Evolutionary conservation across 2,888 invertebrate genomes (phyloP), one percentile per base, ranked within the genome.

Genomic region (Pandemis cinnamomeana): DNA sequence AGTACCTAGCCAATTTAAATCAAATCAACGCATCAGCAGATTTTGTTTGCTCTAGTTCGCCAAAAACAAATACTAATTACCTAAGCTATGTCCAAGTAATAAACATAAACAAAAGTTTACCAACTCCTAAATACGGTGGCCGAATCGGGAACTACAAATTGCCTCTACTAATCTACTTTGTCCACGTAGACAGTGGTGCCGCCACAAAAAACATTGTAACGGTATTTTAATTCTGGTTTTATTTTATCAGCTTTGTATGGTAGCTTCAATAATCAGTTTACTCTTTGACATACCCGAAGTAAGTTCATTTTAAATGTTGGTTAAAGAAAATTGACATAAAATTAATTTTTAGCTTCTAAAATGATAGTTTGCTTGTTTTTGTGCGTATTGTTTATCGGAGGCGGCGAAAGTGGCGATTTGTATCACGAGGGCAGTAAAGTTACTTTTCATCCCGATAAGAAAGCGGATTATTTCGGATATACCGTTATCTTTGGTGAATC

Each of bases 401-500:
- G 64, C 11, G 51, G 58, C 42, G 7, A 60, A 72, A 78, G 78
- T 5, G 80, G 78, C 77, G 85, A 82, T 15, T 81, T 91, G 51
- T 92, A 83, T 78, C 90, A 92, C 63, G 87, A 85, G 58, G 86
- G 86, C 8, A 87, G 87, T 0, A 86, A 84, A 80, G 78, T 87
- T 1, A 81, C 82, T 0, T 91, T 88, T 76, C 71, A 77, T 10
- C 86, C 91, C 0, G 83, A 86, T 46, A 76, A 60, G 11, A 48
- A 36, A 0, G 79, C 88, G 0, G 84, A 83, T 27, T 89, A 87
- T 80, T 92, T 92, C 77, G 92, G 92, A 7, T 92, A 84, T 69
- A 83, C 88, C 3, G 88, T 88, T 0, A 78, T 89, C 51, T 77
- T 91, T 41, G 85, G 79, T 70, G 77, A 81, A 41, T 78, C 85